These are phyloP conservation scores for Rhagium mordax DNA, from an alignment of 2,888 invertebrate genomes.

Conservation along the genomic window DNA sequence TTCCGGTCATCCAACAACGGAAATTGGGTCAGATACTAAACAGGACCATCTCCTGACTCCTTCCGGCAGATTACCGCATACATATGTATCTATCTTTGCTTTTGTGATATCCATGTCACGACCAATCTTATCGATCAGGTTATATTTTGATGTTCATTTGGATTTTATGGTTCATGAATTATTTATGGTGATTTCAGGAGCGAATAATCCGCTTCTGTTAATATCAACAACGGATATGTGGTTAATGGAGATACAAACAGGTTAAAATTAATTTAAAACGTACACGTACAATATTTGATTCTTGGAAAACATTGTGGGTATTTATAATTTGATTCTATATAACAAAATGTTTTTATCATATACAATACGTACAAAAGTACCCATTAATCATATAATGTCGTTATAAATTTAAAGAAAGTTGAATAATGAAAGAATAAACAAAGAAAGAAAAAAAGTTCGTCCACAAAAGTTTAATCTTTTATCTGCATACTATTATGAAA, in stretches of 20 bases:
- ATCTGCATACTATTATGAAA: no score
- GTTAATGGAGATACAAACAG: neutral
- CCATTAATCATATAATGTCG: no score
- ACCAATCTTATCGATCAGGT: conserved; percentile 36
- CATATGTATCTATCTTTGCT: conserved; percentile 50
- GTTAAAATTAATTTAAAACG: neutral
- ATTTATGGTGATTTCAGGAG: conserved; percentile 2
- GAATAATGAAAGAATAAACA: no score
- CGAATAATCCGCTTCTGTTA: neutral
- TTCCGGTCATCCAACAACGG: conserved; percentile 65
- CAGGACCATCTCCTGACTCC: conserved; percentile 64
- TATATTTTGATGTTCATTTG: conserved; percentile 37
- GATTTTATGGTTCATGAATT: conserved; percentile 39
- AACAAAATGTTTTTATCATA: no score
- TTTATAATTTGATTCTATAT: no score
- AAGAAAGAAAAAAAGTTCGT: no score
- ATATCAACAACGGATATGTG: neutral
- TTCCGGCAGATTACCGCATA: conserved; percentile 60
- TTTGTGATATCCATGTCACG: conserved; percentile 38
- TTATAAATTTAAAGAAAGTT: no score
- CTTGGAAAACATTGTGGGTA: no score
- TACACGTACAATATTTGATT: neutral
- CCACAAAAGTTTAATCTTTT: no score
- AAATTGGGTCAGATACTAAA: conserved; percentile 67
- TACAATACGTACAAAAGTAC: no score